Conservation (phyloP, 2,888 invertebrate genomes). For the Gasteruption jaculator region DNA sequence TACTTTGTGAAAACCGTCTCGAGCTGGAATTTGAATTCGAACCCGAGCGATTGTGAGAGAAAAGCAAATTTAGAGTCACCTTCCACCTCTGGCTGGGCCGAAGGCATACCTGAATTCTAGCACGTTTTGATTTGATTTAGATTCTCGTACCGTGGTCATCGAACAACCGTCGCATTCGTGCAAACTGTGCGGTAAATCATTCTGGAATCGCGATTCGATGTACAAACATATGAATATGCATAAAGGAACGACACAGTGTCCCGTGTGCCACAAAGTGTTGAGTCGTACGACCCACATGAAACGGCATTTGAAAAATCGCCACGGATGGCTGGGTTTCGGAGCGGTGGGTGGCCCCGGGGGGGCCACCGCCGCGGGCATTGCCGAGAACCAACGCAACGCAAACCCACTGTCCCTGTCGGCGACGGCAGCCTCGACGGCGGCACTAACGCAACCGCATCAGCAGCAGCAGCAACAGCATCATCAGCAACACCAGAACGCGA, state of each 20-base stretch:
- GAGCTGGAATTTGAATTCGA: too few relatives aligned
- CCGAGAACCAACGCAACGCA: conserved; percentile 5
- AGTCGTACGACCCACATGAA: conserved; percentile 53
- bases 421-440: conserved; percentile 24
- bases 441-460: conserved; percentile 21
- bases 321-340: conserved; percentile 46
- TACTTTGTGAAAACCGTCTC: too few relatives aligned
- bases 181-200: conserved; percentile 53
- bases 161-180: conserved; percentile 52
- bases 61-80: too few relatives aligned
- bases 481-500: conserved; percentile 19
- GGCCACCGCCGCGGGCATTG: conserved; percentile 19
- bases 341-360: conserved; percentile 29
- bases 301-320: conserved; percentile 50
- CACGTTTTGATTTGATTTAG: conserved; percentile 49
- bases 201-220: conserved; percentile 54
- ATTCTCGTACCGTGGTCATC: conserved; percentile 50
- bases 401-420: conserved; percentile 11
- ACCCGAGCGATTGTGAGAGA: too few relatives aligned
- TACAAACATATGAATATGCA: conserved; percentile 55
- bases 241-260: conserved; percentile 53
- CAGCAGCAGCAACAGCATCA: conserved; percentile 17
- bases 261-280: conserved; percentile 53
- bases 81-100: too few relatives aligned
- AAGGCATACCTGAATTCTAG: too few relatives aligned